Percentiles rank a stretch among this genome's conserved stretches.
Conservation (phyloP, 2,797 vertebrate species). For the Gymnothorax javanicus region DNA sequence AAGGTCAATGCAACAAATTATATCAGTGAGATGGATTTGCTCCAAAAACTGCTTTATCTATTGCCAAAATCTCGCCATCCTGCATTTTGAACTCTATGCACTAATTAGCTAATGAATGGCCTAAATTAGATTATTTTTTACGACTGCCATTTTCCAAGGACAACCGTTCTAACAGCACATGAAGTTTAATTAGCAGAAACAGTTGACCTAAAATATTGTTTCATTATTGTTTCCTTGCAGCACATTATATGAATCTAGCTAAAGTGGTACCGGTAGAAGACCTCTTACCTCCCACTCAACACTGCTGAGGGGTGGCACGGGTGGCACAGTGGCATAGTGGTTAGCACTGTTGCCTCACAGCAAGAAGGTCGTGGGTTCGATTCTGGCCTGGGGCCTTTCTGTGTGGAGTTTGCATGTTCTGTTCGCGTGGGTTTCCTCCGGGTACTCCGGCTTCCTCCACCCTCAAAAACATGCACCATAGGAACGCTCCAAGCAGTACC, state of each 20-base stretch:
- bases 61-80: neutral
- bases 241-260: neutral
- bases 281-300: too few species aligned
- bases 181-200: neutral
- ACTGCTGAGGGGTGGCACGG: neutral
- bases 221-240: neutral
- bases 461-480: too few species aligned
- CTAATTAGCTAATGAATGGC: neutral
- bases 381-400: too few species aligned
- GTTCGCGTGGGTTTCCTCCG: too few species aligned
- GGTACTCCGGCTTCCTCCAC: too few species aligned
- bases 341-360: too few species aligned
- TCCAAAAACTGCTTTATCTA: neutral
- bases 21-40: neutral
- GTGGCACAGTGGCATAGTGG: too few species aligned
- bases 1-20: neutral
- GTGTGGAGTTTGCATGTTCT: too few species aligned
- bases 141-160: neutral
- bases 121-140: neutral
- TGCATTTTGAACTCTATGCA: neutral
- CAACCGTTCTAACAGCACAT: neutral
- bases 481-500: too few species aligned
- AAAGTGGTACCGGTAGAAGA: neutral
- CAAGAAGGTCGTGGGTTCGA: too few species aligned
- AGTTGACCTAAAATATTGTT: neutral